Base-by-base conservation (phyloP, 1,140 invertebrate species). In the Meloidogyne hapla region DNA sequence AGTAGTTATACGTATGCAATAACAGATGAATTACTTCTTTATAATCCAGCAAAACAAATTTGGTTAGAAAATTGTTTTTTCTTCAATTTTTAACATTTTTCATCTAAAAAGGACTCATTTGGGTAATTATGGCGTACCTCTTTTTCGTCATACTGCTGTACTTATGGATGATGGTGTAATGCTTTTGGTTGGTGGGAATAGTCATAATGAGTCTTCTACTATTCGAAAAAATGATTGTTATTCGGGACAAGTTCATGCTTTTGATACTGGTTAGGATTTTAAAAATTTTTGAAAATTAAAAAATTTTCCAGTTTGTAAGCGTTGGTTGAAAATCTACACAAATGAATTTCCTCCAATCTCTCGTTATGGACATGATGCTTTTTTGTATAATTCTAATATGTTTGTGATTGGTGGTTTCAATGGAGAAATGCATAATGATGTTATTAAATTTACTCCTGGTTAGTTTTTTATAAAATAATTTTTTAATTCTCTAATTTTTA, bases 351-450 rank as follows among this genome's bases (percentile, higher is more conserved):
- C 38, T 10, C 10, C 68, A 83, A 23, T 71, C 65, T 26, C 65
- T 61, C 77, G 85, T 48, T 86, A 86, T 74, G 85, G 85, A 15
- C 85, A 86, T 73, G 26, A 76, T 38, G 81, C 81, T 9, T 76
- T 86, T 21, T 63, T 72, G 9, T 68, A 69, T 18, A 76, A 74
- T 21, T 42, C 26, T 28, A 62, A 69, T 15, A 75, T 86, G 66
- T 86, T 67, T 61, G 65, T 86, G 12, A 45, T 87, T 64, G 85
- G 85, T 8, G 85, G 85, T 10, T 86, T 85, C 75, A 82, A 84
- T 28, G 85, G 85, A 25, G 76, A 64, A 56, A 85, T 87, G 83
- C 69, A 78, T 25, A 83, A 82, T 48, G 85, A 87, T 68, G 83
- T 87, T 18, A 56, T 83, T 25, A 77, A 71, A 23, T 83, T 87